A percentile compares a stretch with the other conserved stretches of the same genome.
Conservation (phyloP, 2,888 invertebrate genomes). For the Hydroisotoma schaefferi region DNA sequence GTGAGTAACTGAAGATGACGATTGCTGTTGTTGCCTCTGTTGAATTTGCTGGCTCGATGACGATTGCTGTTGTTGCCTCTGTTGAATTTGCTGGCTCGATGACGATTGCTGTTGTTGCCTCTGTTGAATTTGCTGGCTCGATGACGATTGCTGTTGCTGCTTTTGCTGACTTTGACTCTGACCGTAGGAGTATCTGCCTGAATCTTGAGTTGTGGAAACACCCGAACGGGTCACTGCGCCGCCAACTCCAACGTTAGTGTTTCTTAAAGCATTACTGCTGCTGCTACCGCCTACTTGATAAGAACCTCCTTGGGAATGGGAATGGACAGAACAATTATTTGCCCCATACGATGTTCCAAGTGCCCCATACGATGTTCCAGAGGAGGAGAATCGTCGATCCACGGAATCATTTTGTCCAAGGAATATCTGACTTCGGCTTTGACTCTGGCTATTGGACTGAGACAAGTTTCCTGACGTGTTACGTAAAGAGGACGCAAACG, state of each 20-base stretch:
- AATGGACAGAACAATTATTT: constrained; percentile 3
- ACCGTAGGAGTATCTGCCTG: constrained; percentile 6
- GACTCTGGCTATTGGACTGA: constrained; percentile 16
- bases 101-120: too few relatives aligned
- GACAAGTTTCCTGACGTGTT: constrained; percentile 12
- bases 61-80: constrained; percentile 26
- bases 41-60: constrained; percentile 20
- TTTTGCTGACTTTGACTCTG: neutral
- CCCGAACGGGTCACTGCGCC: neutral
- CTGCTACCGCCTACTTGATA: neutral
- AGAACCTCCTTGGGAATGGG: neutral
- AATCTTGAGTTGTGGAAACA: neutral
- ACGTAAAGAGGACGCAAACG: constrained; percentile 39
- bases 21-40: constrained; percentile 51
- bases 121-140: too few relatives aligned
- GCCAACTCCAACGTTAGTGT: too few relatives aligned
- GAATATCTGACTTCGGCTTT: constrained; percentile 25
- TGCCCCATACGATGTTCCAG: constrained; percentile 21
- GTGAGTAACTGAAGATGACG: constrained; percentile 3
- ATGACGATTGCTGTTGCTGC: constrained; percentile 4
- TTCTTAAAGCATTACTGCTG: neutral
- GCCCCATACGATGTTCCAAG: constrained; percentile 8
- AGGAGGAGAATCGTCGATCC: constrained; percentile 17
- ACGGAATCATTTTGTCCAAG: constrained; percentile 21
- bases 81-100: constrained; percentile 7